Evolutionary conservation across 2,113 vertebrate species (phyloP), one percentile per base, ranked within the genome.

Genomic region (Platysternon megacephalum): DNA sequence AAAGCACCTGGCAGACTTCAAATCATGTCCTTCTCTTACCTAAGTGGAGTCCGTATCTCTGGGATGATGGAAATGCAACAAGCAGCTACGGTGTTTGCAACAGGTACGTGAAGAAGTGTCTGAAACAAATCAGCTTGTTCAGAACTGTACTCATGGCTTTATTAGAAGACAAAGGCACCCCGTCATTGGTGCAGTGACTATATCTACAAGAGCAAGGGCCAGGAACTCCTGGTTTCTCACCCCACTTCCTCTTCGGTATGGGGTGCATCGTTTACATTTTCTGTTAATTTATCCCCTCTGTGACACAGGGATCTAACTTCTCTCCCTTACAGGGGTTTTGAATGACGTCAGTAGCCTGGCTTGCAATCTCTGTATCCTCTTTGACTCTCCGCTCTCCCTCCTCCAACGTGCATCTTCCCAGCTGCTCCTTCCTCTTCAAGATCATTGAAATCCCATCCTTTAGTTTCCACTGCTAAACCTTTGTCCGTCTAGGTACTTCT

Each of bases 81-180:
- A 89, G 87, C 46, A 93, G 78, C 56, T 80, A n/a, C 26, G 55
- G 21, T 55, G 9, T 78, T 1, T 0, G 48, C 24, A 46, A 29
- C 0, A 21, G 35, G 0, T n/a, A 19, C 26, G 42, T 3, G 0
- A 17, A n/a, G 0, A 0, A 35, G 22, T 65, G 5, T 82, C 74
- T 48, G 83, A 85, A n/a, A 72, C 4, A 76, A 78, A 72, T 48
- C n/a, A 0, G 0, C n/a, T 74, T 42, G 21, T 89, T 74, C 0
- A 0, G 46, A 58, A 87, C n/a, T 0, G 0, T 0, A 0, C 3
- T 29, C 53, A 29, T 55, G 48, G 6, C 22, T 93, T 74, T 86
- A 89, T 79, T 79, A 44, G 79, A 29, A 89, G 86, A 56, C 2
- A 1, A 39, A 78, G 8, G 39, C 2, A 5, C 39, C 16, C 51